phyloP scores from a whole-genome alignment of 2,113 vertebrate genomes.

The Entelurus aequoreus region DNA sequence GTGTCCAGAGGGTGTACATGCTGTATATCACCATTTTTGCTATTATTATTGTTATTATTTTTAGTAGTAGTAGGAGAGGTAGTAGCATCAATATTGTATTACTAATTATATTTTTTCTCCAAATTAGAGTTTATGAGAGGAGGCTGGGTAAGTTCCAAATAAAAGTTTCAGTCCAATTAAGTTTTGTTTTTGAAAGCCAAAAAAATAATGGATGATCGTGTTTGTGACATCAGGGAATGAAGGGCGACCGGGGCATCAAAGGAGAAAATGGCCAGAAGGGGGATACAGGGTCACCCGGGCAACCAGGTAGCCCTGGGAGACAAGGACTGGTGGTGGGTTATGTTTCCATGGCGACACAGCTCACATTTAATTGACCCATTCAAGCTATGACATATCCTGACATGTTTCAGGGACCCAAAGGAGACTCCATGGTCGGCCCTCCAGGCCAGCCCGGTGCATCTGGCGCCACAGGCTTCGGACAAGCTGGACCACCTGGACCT shows the following conservation, averaged over 20 bases:
- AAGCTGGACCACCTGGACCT: constrained; percentile 81
- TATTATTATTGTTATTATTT: not conserved
- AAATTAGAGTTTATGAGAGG: constrained; percentile 36
- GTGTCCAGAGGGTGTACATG: not conserved
- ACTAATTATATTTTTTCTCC: constrained; percentile 1
- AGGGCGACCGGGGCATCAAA: constrained; percentile 64
- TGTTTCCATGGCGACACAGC: not conserved
- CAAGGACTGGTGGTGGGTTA: constrained; percentile 79
- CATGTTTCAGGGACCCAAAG: constrained; percentile 83
- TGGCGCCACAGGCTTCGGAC: constrained; percentile 77
- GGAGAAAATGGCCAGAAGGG: constrained; percentile 83
- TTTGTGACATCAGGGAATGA: constrained; percentile 65
- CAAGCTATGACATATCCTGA: not conserved
- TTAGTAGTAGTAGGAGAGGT: not conserved
- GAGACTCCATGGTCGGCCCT: constrained; percentile 77
- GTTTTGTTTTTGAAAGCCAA: not conserved
- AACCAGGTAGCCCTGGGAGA: constrained; percentile 77
- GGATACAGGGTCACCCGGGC: constrained; percentile 70
- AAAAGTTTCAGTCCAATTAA: not conserved
- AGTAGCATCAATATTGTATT: too few relatives aligned
- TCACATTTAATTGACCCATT: not conserved
- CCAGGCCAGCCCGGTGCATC: constrained; percentile 77
- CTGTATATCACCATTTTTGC: not conserved
- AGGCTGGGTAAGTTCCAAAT: constrained; percentile 49
- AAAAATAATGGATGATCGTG: not conserved